These are phyloP conservation scores for Chaetodon auriga DNA, from an alignment of 2,113 vertebrate genomes.

Conservation along the genomic window DNA sequence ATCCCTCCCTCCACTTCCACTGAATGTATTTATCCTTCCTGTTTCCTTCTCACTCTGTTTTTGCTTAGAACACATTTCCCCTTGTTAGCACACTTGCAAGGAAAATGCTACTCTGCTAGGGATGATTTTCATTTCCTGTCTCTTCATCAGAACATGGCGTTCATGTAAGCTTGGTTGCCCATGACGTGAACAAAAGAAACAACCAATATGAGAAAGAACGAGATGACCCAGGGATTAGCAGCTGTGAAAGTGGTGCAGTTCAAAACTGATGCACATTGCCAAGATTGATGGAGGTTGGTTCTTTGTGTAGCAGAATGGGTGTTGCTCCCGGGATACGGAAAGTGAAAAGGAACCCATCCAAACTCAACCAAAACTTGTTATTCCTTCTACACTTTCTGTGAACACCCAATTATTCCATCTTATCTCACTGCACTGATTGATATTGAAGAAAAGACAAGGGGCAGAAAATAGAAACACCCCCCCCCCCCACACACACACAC, in stretches of 20 bases:
- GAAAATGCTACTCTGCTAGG: constrained; percentile 51
- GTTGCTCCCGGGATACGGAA: background rate
- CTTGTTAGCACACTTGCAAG: constrained; percentile 60
- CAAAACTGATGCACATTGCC: background rate
- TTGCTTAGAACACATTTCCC: constrained; percentile 68
- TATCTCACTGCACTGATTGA: constrained; percentile 75
- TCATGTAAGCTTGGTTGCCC: constrained; percentile 32
- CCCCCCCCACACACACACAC: constrained; percentile 3
- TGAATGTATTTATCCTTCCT: constrained; percentile 63
- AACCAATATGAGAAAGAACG: constrained; percentile 8
- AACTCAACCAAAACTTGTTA: constrained; percentile 56
- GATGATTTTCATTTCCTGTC: constrained; percentile 53
- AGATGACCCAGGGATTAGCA: constrained; percentile 1
- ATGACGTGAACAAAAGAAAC: constrained; percentile 1
- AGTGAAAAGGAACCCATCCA: constrained; percentile 16
- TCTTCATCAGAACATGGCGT: constrained; percentile 38
- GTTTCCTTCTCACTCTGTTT: constrained; percentile 50
- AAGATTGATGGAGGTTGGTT: background rate
- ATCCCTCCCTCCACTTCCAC: constrained; percentile 40
- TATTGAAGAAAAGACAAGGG: constrained; percentile 78
- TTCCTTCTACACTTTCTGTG: constrained; percentile 29
- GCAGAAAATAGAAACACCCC: constrained; percentile 77
- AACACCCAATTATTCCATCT: constrained; percentile 67
- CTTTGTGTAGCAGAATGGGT: background rate
- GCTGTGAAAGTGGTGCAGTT: constrained; percentile 11